Evolutionary conservation across 2,113 vertebrate species (phyloP).

Genomic region (Myxocyprinus asiaticus): DNA sequence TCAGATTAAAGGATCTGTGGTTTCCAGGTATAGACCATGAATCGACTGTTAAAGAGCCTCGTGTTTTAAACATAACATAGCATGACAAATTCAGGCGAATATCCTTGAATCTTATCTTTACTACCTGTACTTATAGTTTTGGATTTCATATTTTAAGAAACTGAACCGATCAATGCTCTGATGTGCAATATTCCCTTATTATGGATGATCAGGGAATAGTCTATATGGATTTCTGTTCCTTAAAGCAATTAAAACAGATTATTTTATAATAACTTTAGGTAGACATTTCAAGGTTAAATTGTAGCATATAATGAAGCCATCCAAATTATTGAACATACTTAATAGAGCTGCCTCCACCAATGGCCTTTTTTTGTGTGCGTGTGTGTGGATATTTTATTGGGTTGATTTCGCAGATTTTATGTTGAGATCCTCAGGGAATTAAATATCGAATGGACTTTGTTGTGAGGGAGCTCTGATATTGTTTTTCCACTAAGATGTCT

Average conservation of each 20-base stretch:
- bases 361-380: not conserved
- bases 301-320: not conserved
- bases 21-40: not conserved
- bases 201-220: too few relatives aligned
- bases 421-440: constrained; percentile 24
- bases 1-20: not conserved
- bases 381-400: not conserved
- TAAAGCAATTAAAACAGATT: not conserved
- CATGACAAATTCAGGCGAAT: not conserved
- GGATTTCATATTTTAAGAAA: not conserved
- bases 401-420: not conserved
- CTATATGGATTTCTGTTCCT: not conserved
- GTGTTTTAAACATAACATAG: not conserved
- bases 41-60: not conserved
- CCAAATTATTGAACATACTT: not conserved
- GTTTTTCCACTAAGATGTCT: not conserved
- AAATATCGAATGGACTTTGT: not conserved
- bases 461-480: not conserved
- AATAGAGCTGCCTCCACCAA: not conserved
- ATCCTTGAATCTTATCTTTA: not conserved
- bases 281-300: not conserved
- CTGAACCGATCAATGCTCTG: not conserved
- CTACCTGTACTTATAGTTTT: not conserved
- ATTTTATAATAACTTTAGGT: not conserved
- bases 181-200: not conserved